A percentile compares a stretch with the other conserved stretches of the same genome.
phyloP scores from a whole-genome alignment of 2,888 invertebrate species.

The Hartigia nigra region DNA sequence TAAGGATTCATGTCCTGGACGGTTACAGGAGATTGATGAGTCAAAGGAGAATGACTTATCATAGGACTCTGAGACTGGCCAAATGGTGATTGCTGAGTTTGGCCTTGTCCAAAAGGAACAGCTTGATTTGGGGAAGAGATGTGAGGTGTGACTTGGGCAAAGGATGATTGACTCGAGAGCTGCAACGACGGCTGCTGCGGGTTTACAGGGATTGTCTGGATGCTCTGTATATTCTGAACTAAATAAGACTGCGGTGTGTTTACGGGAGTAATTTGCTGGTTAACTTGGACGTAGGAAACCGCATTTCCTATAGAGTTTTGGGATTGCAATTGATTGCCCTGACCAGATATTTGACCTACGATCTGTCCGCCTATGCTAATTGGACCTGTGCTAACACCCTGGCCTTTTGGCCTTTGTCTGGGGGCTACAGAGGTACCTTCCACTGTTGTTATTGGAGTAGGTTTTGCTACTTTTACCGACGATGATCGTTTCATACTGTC shows the following conservation, averaged over 20 bases:
- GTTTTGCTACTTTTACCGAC: constrained; percentile 65
- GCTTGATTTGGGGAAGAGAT: constrained; percentile 55
- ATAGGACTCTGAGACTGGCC: constrained; percentile 57
- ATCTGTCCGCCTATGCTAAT: constrained; percentile 62
- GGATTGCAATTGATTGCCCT: constrained; percentile 50
- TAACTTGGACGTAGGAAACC: constrained; percentile 47
- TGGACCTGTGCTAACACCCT: constrained; percentile 58
- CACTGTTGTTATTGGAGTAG: constrained; percentile 67
- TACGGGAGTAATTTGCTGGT: constrained; percentile 47
- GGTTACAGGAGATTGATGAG: constrained; percentile 61
- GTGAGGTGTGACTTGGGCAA: constrained; percentile 43
- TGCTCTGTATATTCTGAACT: constrained; percentile 31
- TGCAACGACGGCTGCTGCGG: constrained; percentile 40
- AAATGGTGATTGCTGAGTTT: constrained; percentile 48
- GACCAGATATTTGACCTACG: constrained; percentile 62
- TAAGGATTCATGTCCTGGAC: constrained; percentile 55
- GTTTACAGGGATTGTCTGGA: constrained; percentile 36
- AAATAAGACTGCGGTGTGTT: constrained; percentile 47
- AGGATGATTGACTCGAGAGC: constrained; percentile 34
- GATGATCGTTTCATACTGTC: constrained; percentile 73
- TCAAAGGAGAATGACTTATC: constrained; percentile 54
- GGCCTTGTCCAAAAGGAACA: constrained; percentile 45
- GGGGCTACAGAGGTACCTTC: constrained; percentile 87
- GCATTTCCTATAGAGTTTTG: constrained; percentile 47
- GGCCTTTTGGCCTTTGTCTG: constrained; percentile 82